Evolutionary conservation across 2,797 vertebrate genomes (phyloP).

Genomic region (Pelochelys cantorii): DNA sequence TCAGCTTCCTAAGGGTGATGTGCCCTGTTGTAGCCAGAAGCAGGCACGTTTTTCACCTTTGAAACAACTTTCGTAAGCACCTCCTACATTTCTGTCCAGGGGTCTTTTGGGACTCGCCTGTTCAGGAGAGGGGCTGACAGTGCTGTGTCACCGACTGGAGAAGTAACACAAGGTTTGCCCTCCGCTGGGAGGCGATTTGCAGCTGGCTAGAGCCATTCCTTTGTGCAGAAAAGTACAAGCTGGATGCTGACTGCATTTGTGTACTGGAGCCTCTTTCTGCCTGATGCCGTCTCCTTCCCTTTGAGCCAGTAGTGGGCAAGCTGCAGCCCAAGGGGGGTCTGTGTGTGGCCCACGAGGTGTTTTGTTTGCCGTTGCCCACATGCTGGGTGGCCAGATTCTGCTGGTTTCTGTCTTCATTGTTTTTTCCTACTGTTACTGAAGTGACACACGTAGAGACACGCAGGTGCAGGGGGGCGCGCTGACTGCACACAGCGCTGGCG

Average conservation of each 20-base stretch:
- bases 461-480: too few species aligned
- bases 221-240: neutral
- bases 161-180: neutral
- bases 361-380: too few species aligned
- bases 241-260: neutral
- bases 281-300: neutral
- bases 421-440: too few species aligned
- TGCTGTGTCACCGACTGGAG: neutral
- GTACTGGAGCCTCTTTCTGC: neutral
- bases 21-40: slow-evolving; percentile 33
- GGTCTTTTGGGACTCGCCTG: neutral
- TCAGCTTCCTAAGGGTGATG: neutral
- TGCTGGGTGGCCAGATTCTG: too few species aligned
- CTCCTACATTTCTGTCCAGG: neutral
- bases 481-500: too few species aligned
- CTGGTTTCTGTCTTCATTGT: too few species aligned
- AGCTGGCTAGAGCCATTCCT: neutral
- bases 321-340: too few species aligned
- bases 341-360: too few species aligned
- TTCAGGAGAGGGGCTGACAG: neutral
- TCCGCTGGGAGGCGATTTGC: neutral
- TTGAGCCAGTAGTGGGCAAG: neutral
- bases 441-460: too few species aligned
- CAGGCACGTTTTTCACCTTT: neutral
- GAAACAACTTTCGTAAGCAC: neutral